Percentiles rank a stretch among this genome's conserved stretches.
Conservation (phyloP, 1,140 invertebrate species). For the Drosophila sp. region DNA sequence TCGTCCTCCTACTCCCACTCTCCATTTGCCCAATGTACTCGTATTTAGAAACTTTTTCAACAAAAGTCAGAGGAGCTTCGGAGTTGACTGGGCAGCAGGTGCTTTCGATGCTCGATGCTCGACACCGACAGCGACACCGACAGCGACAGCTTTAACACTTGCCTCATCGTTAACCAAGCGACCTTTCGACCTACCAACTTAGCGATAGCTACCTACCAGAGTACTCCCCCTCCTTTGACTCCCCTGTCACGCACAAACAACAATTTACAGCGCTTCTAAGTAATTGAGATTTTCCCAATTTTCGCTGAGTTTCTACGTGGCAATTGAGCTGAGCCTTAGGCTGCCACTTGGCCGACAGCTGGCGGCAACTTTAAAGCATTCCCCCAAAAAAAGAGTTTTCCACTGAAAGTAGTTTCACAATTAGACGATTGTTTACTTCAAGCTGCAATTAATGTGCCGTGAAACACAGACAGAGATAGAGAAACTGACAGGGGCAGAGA, state of each 20-base stretch:
- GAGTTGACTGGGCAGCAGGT: slow-evolving; percentile 52
- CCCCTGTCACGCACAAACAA: neutral
- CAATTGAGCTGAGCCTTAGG: slow-evolving; percentile 8
- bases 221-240: neutral
- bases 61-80: slow-evolving; percentile 53
- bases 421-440: slow-evolving; percentile 14
- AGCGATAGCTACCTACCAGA: too few species aligned
- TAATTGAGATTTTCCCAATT: slow-evolving; percentile 54
- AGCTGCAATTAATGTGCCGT: slow-evolving; percentile 12
- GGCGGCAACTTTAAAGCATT: neutral
- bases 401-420: slow-evolving; percentile 18
- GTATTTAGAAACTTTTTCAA: slow-evolving; percentile 44
- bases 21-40: neutral
- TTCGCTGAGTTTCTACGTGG: neutral
- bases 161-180: slow-evolving; percentile 23
- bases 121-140: too few species aligned
- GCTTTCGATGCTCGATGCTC: slow-evolving; percentile 52
- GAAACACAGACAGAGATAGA: too few species aligned
- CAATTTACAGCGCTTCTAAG: slow-evolving; percentile 57
- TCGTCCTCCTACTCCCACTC: neutral
- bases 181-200: too few species aligned
- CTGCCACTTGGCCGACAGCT: slow-evolving; percentile 8
- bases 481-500: neutral
- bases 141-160: slow-evolving; percentile 75
- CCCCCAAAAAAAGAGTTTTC: neutral